Evolutionary conservation across 1,140 invertebrate genomes (phyloP), one percentile per base, ranked within the genome.

Genomic region (Sycobia sp.): DNA sequence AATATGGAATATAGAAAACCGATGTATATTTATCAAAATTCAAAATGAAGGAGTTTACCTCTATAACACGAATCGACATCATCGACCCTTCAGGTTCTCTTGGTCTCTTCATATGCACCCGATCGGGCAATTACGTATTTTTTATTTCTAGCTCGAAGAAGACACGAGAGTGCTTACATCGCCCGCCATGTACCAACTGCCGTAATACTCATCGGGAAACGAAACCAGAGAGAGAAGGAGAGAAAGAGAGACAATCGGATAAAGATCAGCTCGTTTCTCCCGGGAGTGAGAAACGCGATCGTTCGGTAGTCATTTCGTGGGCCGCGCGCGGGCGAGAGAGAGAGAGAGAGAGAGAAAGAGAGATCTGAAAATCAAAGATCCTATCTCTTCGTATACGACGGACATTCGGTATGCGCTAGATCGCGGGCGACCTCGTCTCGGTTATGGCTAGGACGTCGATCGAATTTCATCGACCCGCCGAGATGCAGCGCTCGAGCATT

Each of bases 251-350:
- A 44, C 7, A 22, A 18, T 7, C 18, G 49, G 32, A 58, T 58
- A 58, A 39, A 13, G 44, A 58, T 58, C 56, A 34, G 13, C 20
- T 49, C 38, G 54, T 46, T 57, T 18, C n/a, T 16, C n/a, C 29
- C 8, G 1, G 8, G 56, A 58, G 56, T 49, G 44, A 58, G 56
- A 58, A 58, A 58, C 25, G n/a, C 56, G 56, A 58, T 49, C 44
- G 4, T 20, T 20, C 56, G 44, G 56, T 58, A 58, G 56, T 58
- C 44, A 34, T 58, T 57, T 58, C 32, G 43, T n/a, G 44, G 46
- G 25, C 22, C 3, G 20, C 9, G 14, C 41, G 29, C 54, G 5
- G 32, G 18, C 39, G 22, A 11, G 38, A 43, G n/a, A n/a, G n/a
- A n/a, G n/a, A n/a, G n/a, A n/a, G n/a, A n/a, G n/a, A n/a, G n/a